A percentile compares a stretch with the other conserved stretches of the same genome.
Evolutionary conservation across 2,888 invertebrate species (phyloP).

Genomic region (Syritta pipiens): DNA sequence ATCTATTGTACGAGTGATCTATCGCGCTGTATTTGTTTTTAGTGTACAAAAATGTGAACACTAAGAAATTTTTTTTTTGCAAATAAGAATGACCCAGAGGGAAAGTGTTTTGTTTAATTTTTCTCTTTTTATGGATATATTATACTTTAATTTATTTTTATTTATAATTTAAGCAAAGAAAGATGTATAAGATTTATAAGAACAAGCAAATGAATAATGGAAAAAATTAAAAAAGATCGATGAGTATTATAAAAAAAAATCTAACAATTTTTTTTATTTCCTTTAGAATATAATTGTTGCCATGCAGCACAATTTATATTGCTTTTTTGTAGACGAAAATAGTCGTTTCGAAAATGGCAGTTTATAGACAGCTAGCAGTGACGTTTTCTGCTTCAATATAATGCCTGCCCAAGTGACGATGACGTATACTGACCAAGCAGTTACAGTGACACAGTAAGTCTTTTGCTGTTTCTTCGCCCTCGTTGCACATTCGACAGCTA

Average conservation of each 20-base stretch:
- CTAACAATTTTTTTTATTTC: constrained; percentile 1
- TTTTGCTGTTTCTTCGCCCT: no score
- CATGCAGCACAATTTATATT: background rate
- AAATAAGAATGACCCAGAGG: constrained; percentile 26
- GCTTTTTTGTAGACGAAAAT: no score
- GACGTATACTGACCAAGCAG: no score
- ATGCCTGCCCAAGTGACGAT: no score
- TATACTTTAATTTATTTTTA: constrained; percentile 58
- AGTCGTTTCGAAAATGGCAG: no score
- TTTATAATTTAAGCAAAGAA: constrained; percentile 38
- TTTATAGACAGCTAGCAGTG: no score
- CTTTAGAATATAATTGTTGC: no score
- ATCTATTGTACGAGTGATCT: constrained; percentile 40
- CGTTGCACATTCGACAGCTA: no score
- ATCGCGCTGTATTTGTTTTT: constrained; percentile 28
- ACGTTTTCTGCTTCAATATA: no score
- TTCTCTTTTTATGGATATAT: constrained; percentile 17
- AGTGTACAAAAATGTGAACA: constrained; percentile 22
- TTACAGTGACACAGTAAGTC: no score
- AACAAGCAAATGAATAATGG: constrained; percentile 36
- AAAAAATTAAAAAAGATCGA: constrained; percentile 44
- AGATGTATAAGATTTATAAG: constrained; percentile 42
- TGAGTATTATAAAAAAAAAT: constrained; percentile 43
- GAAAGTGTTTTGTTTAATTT: constrained; percentile 32
- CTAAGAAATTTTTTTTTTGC: background rate